Base-by-base conservation (phyloP, 1,140 invertebrate species). In the Ceratosolen solmsi region DNA sequence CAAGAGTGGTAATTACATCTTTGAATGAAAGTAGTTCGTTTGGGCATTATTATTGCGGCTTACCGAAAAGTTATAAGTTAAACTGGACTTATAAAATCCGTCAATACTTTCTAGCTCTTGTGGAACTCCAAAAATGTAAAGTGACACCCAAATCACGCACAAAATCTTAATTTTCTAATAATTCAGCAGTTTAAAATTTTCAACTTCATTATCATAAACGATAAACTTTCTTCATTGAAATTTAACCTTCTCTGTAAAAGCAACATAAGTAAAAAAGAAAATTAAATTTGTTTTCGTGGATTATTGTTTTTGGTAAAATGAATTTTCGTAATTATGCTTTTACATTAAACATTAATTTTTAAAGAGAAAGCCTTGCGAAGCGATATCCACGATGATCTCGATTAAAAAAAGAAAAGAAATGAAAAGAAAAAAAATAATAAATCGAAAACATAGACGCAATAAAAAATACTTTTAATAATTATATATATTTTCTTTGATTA, bases 1-100 rank as follows among this genome's bases (percentile, higher is more conserved):
- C 33, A 2, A 51, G 41, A 78, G 63, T 33, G 46, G 58, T 41
- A 76, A 76, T 78, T 68, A 68, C 17, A 20, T 68, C 25, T 68
- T 51, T 36, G 13, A 41, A 15, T 33, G 15, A 56, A 74, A 49
- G 15, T 56, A 56, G 30, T 74, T 74, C 17, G 4, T 36, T 20
- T 74, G 49, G 17, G 56, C 25, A 30, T 56, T 74, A n/a, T 9
- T 25, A 49, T 41, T 70, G n/a, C 17, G 17, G 30, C 17, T 58
- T 38, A 60, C 15, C 15, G 15, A 63, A 46, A 65, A 77, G 2
- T 51, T 30, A 65, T 49, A 77, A 33, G 58, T 63, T 51, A 3
- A 77, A 63, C 60, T 63, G 2, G 41, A 49, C 25, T 49, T 56
- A n/a, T 15, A 17, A 11, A 60, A 30, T 63, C 46, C n/a, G 33